Conservation (phyloP, 2,113 vertebrate genomes). For the Piprites chloris region DNA sequence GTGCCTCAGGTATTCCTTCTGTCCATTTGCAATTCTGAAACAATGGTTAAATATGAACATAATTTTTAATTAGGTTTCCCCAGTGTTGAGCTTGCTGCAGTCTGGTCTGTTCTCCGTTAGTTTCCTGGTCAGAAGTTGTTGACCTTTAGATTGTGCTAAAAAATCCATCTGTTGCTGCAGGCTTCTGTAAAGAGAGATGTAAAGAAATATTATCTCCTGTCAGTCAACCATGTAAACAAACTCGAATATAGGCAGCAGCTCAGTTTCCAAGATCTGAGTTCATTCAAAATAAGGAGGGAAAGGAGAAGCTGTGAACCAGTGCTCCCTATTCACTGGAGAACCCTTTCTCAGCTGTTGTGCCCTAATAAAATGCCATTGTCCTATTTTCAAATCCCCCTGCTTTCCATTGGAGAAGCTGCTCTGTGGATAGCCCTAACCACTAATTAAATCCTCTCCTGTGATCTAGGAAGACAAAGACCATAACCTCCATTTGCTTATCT, state of each 20-base stretch:
- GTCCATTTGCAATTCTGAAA: neutral
- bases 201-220: slow-evolving; percentile 19
- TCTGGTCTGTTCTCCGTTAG: slow-evolving; percentile 1
- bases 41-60: neutral
- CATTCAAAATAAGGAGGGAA: neutral
- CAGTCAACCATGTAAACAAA: slow-evolving; percentile 16
- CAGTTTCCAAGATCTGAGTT: neutral
- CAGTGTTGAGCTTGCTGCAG: neutral
- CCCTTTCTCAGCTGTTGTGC: slow-evolving; percentile 1
- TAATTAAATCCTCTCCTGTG: neutral
- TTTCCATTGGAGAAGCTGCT: neutral
- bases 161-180: slow-evolving; percentile 49
- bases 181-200: neutral
- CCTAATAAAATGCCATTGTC: neutral
- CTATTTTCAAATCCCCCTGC: neutral
- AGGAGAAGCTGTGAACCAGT: neutral
- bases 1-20: neutral
- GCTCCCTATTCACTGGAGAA: neutral
- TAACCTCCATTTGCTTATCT: neutral
- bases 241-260: neutral
- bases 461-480: neutral
- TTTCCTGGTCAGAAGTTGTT: slow-evolving; percentile 19
- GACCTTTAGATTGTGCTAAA: slow-evolving; percentile 40
- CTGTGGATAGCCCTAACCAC: neutral
- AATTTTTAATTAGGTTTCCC: slow-evolving; percentile 12